Evolutionary conservation across 1,140 invertebrate species (phyloP), one percentile per base, ranked within the genome.

Genomic region (Drosophila seguyi): DNA sequence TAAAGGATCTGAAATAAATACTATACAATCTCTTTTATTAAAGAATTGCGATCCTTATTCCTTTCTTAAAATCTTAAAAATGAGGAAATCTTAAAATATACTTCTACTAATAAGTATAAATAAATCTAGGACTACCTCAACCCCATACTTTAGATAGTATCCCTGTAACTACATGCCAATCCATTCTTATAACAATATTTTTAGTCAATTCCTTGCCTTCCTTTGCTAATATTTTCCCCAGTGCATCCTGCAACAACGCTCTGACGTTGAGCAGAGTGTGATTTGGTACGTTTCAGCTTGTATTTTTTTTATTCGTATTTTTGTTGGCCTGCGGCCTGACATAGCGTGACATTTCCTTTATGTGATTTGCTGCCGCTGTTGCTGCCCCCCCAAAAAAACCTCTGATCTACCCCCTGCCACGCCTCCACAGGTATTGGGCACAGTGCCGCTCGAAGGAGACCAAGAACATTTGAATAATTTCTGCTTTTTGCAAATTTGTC

Each of bases 311-410:
- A 13, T 50, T 31, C 31, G 31, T 53, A 36, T 62, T 62, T 62
- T 63, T 39, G 29, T 65, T 79, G 67, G 60, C 75, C 65, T 63
- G 60, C 36, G 79, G 75, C 65, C 65, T 79, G 62, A 48, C 68
- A 69, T 88, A 90, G 81, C 85, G 85, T 88, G 84, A 88, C 84
- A 88, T 90, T 88, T 88, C 84, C 86, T 79, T 81, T 90, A 78
- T 90, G 63, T 79, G 85, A 88, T 88, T 88, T 85, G 60, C 73
- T 82, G 72, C 65, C 76, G 61, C 45, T 81, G 73, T 56, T 57
- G 31, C 66, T 71, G 61, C 20, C 61, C 61, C 38, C 50, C n/a
- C n/a, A n/a, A n/a, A n/a, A 34, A 44, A 7, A 20, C 36, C 45
- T 20, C 48, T 66, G 65, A 22, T 29, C 44, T n/a, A 18, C 48